Percentiles rank a stretch among this genome's conserved stretches.
Evolutionary conservation across 2,888 invertebrate species (phyloP).

Genomic region (Machimus atricapillus): DNA sequence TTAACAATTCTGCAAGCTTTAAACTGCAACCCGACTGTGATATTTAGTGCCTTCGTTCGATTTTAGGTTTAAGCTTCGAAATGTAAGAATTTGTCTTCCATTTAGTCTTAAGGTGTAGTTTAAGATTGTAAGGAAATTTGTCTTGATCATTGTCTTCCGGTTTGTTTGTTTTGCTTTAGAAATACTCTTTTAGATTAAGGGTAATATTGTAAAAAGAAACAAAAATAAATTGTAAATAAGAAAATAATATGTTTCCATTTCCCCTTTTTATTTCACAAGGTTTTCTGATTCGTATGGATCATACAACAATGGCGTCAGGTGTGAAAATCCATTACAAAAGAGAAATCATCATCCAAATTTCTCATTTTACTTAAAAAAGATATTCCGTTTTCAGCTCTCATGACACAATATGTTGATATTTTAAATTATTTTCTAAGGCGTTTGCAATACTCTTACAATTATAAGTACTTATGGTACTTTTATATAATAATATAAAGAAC

Average conservation of each 20-base stretch:
- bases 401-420: too few species aligned
- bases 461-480: too few species aligned
- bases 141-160: slow-evolving; percentile 36
- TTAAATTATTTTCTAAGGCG: too few species aligned
- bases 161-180: slow-evolving; percentile 42
- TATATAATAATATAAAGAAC: too few species aligned
- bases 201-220: background rate
- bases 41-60: slow-evolving; percentile 4
- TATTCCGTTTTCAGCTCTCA: too few species aligned
- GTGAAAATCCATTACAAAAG: too few species aligned
- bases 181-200: background rate
- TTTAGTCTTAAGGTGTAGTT: background rate
- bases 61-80: background rate
- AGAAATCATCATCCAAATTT: too few species aligned
- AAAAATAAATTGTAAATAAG: background rate
- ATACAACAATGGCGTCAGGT: background rate
- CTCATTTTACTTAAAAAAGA: too few species aligned
- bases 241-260: background rate
- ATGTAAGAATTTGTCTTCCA: slow-evolving; percentile 19
- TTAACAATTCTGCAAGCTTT: background rate
- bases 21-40: slow-evolving; percentile 25
- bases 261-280: background rate
- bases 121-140: slow-evolving; percentile 5
- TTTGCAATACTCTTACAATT: too few species aligned
- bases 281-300: background rate